These are phyloP conservation scores for Eulimnadia texana DNA, from an alignment of 1,140 invertebrate genomes.

Conservation along the genomic window DNA sequence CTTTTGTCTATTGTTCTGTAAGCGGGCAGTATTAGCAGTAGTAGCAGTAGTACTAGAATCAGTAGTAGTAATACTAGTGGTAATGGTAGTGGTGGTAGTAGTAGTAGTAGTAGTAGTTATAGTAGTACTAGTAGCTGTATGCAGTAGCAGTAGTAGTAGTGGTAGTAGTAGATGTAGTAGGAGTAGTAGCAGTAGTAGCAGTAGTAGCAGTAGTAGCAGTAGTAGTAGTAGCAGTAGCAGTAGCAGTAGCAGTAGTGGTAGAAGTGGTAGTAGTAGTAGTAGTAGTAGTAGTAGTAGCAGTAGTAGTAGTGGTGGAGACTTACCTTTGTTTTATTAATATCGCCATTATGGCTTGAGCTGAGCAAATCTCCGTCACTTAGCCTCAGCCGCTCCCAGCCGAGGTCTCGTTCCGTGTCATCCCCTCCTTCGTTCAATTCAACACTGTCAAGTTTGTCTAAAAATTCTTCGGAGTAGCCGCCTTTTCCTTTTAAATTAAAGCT, in stretches of 20 bases:
- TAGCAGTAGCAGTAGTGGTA: too few species aligned
- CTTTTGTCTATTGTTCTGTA: neutral
- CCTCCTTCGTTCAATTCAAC: neutral
- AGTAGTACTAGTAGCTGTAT: too few species aligned
- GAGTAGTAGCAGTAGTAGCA: too few species aligned
- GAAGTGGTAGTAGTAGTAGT: neutral
- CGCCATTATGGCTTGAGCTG: neutral
- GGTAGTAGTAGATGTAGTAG: too few species aligned
- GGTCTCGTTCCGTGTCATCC: neutral
- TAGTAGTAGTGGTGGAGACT: neutral
- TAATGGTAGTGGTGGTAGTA: too few species aligned
- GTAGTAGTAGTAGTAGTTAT: too few species aligned
- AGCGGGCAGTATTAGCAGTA: too few species aligned
- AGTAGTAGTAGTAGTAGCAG: neutral
- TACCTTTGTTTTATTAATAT: neutral
- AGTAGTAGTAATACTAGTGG: too few species aligned
- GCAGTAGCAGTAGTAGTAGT: too few species aligned
- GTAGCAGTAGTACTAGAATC: too few species aligned
- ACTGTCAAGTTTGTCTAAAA: conserved; percentile 11
- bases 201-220: too few species aligned
- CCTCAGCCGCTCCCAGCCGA: conserved; percentile 3
- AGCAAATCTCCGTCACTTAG: conserved; percentile 11
- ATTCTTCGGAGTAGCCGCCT: conserved; percentile 12
- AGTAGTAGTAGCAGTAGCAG: too few species aligned
- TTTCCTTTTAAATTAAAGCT: conserved; percentile 3